Evolutionary conservation across 2,888 invertebrate species (phyloP), one percentile per base, ranked within the genome.

Genomic region (Hemaris fuciformis): DNA sequence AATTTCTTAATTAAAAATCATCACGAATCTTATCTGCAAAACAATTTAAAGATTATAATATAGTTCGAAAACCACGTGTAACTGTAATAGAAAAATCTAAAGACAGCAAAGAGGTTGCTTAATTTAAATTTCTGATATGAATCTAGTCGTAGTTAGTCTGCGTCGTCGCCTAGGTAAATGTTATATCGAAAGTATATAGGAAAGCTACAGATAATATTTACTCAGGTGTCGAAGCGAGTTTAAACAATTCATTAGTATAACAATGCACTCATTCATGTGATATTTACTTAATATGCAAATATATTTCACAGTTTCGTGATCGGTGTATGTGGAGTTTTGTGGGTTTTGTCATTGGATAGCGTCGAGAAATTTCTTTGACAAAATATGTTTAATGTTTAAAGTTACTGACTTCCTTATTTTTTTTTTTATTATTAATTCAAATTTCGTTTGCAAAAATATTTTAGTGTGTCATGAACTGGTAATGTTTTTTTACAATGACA

Each of bases 201-300:
- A n/a, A 42, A 3, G 20, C 22, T 15, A 20, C 27, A 6, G n/a
- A 58, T 59, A 57, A 59, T 61, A 63, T 63, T 57, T 69, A 60
- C 71, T 38, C 64, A 69, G 58, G 15, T 3, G 60, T 60, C 23
- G 62, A 66, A 66, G 66, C 62, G n/a, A 38, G 63, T 74, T 66
- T 68, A 18, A 43, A 48, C 25, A 18, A 53, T 57, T 27, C 18
- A 23, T 41, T 41, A 57, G 60, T 43, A 43, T 46, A 75, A 75
- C 80, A 77, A 81, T 81, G 87, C 89, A 88, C 88, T 87, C 87
- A 88, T 87, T 84, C 87, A 87, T 89, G 88, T 89, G 89, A 88
- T 89, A 89, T 86, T 85, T 83, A 84, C 76, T 74, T 65, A 76
- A 75, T 74, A 78, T 72, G 75, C 76, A 72, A 77, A 72, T 72